Conservation (phyloP, 2,888 invertebrate species). For the Acleris sparsana region DNA sequence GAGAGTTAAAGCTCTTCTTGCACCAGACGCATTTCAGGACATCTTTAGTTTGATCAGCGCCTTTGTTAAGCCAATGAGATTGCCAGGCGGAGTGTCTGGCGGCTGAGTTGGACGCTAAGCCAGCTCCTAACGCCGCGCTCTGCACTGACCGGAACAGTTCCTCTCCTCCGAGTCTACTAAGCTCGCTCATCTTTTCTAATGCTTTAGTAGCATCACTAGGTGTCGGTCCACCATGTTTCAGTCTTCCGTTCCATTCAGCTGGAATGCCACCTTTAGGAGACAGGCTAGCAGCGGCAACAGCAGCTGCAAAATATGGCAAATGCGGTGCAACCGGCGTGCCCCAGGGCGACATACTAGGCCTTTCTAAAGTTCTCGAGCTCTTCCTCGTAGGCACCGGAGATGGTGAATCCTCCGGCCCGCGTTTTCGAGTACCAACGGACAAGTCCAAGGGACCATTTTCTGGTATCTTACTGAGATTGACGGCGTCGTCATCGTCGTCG, state of each 20-base stretch:
- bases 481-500: constrained; percentile 85
- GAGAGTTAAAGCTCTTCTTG: constrained; percentile 96
- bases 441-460: constrained; percentile 90
- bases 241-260: constrained; percentile 90
- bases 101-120: constrained; percentile 80
- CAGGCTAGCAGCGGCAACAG: constrained; percentile 89
- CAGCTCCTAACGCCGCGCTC: constrained; percentile 78
- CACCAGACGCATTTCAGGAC: constrained; percentile 99
- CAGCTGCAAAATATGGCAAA: constrained; percentile 91
- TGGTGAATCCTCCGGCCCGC: constrained; percentile 85
- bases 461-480: constrained; percentile 88
- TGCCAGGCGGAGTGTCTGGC: constrained; percentile 97
- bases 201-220: constrained; percentile 94
- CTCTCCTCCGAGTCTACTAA: constrained; percentile 92
- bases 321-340: constrained; percentile 90
- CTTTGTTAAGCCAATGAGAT: constrained; percentile 98
- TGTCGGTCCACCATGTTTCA: constrained; percentile 86
- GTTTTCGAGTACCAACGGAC: constrained; percentile 89
- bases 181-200: constrained; percentile 94
- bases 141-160: constrained; percentile 87
- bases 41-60: constrained; percentile 96
- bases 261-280: constrained; percentile 88
- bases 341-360: constrained; percentile 90
- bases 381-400: constrained; percentile 86
- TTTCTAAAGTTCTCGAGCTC: constrained; percentile 86